A percentile compares a stretch with the other conserved stretches of the same genome.
Conservation (phyloP, 2,113 vertebrate species). For the Philantomba maxwellii region DNA sequence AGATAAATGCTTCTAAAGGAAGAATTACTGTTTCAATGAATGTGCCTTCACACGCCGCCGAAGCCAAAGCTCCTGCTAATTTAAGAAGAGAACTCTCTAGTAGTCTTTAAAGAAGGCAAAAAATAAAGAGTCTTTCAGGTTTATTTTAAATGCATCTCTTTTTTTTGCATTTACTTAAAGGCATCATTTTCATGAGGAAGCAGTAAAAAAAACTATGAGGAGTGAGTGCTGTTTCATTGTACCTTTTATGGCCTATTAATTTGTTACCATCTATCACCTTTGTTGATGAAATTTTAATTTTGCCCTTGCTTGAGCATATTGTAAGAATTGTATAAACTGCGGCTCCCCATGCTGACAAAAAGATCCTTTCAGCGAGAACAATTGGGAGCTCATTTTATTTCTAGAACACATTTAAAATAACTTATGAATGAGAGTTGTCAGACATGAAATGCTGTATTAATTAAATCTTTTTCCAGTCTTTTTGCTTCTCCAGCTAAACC, state of each 20-base stretch:
- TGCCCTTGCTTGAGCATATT: conserved; percentile 88
- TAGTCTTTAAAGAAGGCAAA: conserved; percentile 81
- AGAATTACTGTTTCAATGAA: conserved; percentile 86
- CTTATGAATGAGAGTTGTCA: conserved; percentile 90
- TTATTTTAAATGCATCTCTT: conserved; percentile 80
- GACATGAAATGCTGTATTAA: conserved; percentile 97
- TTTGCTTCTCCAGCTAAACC: conserved; percentile 88
- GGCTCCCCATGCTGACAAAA: conserved; percentile 80
- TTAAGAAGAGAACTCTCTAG: conserved; percentile 76
- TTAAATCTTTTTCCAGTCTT: conserved; percentile 94
- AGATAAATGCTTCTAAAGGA: conserved; percentile 87
- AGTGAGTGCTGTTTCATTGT: conserved; percentile 76
- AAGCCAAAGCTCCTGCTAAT: conserved; percentile 72
- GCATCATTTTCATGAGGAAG: conserved; percentile 78
- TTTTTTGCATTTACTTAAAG: conserved; percentile 79
- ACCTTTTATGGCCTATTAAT: conserved; percentile 81
- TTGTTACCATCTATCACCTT: conserved; percentile 90
- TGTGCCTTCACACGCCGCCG: conserved; percentile 74
- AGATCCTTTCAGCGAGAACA: conserved; percentile 85
- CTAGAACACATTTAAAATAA: conserved; percentile 87
- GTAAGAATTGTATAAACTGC: conserved; percentile 87
- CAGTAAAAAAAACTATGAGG: conserved; percentile 68
- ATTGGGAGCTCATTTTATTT: conserved; percentile 83
- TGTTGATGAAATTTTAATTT: conserved; percentile 98
- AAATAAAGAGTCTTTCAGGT: conserved; percentile 78